phyloP scores from a whole-genome alignment of 2,888 invertebrate genomes.

The Caenorhabditis doughertyi region DNA sequence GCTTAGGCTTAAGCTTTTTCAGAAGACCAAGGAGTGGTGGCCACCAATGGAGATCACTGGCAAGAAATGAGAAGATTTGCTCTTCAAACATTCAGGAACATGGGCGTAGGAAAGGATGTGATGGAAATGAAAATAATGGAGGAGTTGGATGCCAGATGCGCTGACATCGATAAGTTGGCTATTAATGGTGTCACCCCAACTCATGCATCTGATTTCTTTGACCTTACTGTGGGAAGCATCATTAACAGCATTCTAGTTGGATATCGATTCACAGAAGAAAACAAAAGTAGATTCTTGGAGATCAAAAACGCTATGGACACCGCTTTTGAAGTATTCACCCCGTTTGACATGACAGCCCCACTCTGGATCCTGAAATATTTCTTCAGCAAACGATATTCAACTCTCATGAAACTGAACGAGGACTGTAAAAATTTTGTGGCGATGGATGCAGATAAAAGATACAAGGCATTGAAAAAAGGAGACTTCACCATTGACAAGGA shows the following conservation, averaged over 20 bases:
- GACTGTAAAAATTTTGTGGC: constrained; percentile 3
- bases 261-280: constrained; percentile 19
- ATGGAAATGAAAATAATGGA: constrained; percentile 65
- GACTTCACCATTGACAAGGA: neutral
- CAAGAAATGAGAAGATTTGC: constrained; percentile 59
- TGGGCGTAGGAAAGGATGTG: constrained; percentile 63
- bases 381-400: constrained; percentile 14
- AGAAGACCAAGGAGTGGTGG: constrained; percentile 49
- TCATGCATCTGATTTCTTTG: constrained; percentile 9
- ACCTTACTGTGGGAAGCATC: constrained; percentile 45
- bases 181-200: neutral
- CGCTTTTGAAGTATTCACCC: constrained; percentile 13
- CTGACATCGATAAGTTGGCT: constrained; percentile 3
- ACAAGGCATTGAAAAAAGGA: neutral
- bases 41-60: constrained; percentile 60
- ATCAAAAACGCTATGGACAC: constrained; percentile 27
- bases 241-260: constrained; percentile 60
- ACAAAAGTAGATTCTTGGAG: constrained; percentile 1
- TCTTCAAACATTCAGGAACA: constrained; percentile 55
- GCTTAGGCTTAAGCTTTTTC: no score
- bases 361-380: constrained; percentile 34
- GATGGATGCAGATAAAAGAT: constrained; percentile 12
- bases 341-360: constrained; percentile 20
- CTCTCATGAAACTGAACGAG: neutral
- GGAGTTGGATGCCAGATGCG: constrained; percentile 29